Percentiles rank a stretch among this genome's conserved stretches.
Evolutionary conservation across 2,797 vertebrate species (phyloP).

Genomic region (Halcyon leucocephala): DNA sequence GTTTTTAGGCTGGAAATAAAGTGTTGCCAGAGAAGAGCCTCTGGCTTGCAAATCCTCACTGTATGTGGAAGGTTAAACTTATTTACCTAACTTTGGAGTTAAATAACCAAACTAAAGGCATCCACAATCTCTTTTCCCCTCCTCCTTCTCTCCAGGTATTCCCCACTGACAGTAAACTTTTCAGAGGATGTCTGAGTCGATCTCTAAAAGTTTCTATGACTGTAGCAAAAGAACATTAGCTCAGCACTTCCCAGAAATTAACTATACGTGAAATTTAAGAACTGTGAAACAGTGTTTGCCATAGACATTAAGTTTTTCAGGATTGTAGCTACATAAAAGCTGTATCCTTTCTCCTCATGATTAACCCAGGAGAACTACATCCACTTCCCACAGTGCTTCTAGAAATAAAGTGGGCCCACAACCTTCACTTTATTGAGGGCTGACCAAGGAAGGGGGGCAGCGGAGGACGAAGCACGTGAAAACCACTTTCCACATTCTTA

Average conservation of each 20-base stretch:
- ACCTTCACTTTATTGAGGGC: neutral
- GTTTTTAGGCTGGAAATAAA: neutral
- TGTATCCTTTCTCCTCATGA: neutral
- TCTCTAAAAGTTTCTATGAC: neutral
- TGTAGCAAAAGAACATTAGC: neutral
- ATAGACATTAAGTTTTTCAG: neutral
- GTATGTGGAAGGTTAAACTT: neutral
- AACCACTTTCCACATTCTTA: neutral
- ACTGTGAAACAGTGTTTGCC: constrained; percentile 5
- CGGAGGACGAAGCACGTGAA: neutral
- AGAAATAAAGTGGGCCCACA: neutral
- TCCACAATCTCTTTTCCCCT: neutral
- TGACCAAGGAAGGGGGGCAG: neutral
- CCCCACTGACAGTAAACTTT: neutral
- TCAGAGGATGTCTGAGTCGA: neutral
- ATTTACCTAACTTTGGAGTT: neutral
- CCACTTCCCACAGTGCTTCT: neutral
- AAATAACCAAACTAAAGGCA: neutral
- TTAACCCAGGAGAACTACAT: neutral
- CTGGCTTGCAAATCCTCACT: neutral
- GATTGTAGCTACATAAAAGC: neutral
- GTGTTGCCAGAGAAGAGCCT: neutral
- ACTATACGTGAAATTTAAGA: neutral
- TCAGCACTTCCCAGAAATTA: constrained; percentile 7
- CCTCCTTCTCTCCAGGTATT: neutral